Base-by-base conservation (phyloP, 2,797 vertebrate species). In the Nyctibius grandis region DNA sequence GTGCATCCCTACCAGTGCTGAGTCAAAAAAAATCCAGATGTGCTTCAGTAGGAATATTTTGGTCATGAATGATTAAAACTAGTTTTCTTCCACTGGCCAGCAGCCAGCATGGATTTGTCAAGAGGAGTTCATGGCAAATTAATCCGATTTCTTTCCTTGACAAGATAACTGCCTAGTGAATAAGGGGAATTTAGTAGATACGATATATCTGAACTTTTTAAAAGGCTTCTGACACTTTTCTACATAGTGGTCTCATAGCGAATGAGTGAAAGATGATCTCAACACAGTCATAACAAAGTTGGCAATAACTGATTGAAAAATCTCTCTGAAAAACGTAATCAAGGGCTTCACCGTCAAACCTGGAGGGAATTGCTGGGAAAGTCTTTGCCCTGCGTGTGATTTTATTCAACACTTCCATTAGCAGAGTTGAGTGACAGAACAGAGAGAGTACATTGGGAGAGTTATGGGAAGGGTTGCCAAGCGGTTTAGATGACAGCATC, bases 131-230 rank as follows among this genome's bases (percentile, higher is more conserved):
- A 60, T 57, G 74, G 63, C 88, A 92, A 96, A 94, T 96, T 89
- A 95, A 85, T 95, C 67, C 85, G 80, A 93, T 93, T 93, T 91
- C 83, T 79, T 77, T 67, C 73, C 82, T 82, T 87, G 93, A 91
- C 67, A 82, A 87, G 86, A 67, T 87, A 95, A 91, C 88, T 89
- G 84, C 54, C 70, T 89, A 33, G 79, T 73, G 77, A 93, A 73
- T 93, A 79, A 82, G 69, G 47, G 23, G 40, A 88, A 94, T 93
- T 93, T 82, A 91, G 70, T 60, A 76, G 63, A 56, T 79, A 36
- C 0, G 2, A 69, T 90, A 63, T 42, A 87, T 70, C 74, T 85
- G 74, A 87, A 91, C 74, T 64, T 92, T 72, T 92, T 9, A 36
- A 75, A 86, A 94, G 70, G 63, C 47, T 95, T 79, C 38, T 92